Conservation (phyloP, 2,888 invertebrate species). For the Poecilobothrus nobilitatus region DNA sequence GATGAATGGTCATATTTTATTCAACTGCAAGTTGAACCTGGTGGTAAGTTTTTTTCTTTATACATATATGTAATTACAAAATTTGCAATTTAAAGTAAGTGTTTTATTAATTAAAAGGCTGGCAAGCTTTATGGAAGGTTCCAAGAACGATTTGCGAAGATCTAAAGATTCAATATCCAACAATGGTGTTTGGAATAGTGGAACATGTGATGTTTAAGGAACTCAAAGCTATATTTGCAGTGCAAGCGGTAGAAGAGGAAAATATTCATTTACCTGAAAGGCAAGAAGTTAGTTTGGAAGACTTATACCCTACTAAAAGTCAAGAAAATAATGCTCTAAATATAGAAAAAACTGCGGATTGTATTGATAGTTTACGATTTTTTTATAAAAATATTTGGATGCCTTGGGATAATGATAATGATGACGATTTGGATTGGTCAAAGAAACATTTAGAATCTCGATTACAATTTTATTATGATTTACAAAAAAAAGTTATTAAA, state of each 20-base stretch:
- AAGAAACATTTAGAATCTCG: slow-evolving; percentile 48
- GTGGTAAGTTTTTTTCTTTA: slow-evolving; percentile 28
- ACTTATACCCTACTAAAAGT: slow-evolving; percentile 51
- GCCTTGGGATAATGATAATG: slow-evolving; percentile 56
- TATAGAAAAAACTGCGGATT: slow-evolving; percentile 48
- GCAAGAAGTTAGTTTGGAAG: slow-evolving; percentile 48
- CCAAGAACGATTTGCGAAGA: slow-evolving; percentile 51
- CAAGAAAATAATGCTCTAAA: slow-evolving; percentile 49
- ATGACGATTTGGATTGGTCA: slow-evolving; percentile 50
- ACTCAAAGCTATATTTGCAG: slow-evolving; percentile 47
- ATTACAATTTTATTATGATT: slow-evolving; percentile 50
- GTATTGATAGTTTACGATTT: slow-evolving; percentile 52
- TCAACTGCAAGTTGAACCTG: slow-evolving; percentile 50
- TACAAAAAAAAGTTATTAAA: slow-evolving; percentile 48
- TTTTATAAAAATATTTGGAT: slow-evolving; percentile 53
- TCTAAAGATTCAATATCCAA: slow-evolving; percentile 51
- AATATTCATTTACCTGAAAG: slow-evolving; percentile 49
- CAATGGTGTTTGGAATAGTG: slow-evolving; percentile 50
- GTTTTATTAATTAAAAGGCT: slow-evolving; percentile 39
- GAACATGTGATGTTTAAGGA: slow-evolving; percentile 46
- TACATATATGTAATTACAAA: neutral
- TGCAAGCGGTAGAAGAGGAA: slow-evolving; percentile 51
- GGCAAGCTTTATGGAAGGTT: slow-evolving; percentile 58
- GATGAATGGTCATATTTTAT: slow-evolving; percentile 50
- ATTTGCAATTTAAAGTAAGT: neutral